Evolutionary conservation across 1,140 invertebrate genomes (phyloP).

Genomic region (Drosophila teissieri): DNA sequence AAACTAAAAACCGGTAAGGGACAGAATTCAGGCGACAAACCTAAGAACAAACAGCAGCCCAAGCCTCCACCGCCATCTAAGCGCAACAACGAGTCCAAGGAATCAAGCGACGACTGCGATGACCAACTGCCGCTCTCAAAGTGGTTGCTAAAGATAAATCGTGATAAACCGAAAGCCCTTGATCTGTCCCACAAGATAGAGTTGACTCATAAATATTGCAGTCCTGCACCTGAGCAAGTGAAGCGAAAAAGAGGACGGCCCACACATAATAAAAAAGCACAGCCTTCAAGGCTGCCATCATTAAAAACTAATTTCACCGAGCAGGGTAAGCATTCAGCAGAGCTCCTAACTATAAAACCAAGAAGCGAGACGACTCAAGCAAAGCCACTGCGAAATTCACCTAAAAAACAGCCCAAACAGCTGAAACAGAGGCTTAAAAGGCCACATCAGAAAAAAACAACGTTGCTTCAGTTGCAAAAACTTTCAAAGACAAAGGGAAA

Average conservation of each 20-base stretch:
- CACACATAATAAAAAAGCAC: background rate
- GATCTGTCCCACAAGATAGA: no score
- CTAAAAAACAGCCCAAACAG: background rate
- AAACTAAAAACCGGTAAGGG: background rate
- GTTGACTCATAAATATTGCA: background rate
- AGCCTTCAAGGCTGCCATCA: background rate
- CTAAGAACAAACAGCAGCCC: background rate
- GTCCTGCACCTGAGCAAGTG: background rate
- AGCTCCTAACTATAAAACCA: background rate
- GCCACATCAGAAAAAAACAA: background rate
- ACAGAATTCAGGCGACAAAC: background rate
- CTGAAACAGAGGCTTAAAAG: no score
- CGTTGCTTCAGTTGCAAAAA: no score
- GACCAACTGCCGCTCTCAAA: background rate
- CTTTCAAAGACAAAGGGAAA: background rate
- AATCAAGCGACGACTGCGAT: background rate
- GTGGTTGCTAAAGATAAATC: background rate
- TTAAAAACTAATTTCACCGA: background rate
- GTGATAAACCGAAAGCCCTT: background rate
- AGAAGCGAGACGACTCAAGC: background rate
- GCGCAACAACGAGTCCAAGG: background rate
- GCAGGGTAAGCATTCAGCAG: background rate
- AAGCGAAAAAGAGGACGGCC: conserved; percentile 32
- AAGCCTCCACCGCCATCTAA: background rate
- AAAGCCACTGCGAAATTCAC: background rate